Evolutionary conservation across 2,113 vertebrate species (phyloP), one percentile per base, ranked within the genome.

Genomic region (Corythaeola cristata): DNA sequence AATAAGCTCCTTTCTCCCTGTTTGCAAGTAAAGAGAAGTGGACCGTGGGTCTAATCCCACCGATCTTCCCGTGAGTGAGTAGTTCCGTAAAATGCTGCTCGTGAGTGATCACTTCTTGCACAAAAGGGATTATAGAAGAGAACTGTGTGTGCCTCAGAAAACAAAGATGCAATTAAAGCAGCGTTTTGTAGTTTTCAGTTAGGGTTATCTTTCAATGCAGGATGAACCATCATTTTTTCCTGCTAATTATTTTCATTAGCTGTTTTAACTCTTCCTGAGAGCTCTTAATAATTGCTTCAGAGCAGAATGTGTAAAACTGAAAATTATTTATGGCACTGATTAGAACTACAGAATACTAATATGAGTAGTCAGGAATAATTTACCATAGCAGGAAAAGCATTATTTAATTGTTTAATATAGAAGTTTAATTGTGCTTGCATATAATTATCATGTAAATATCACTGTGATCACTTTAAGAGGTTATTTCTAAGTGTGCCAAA

Each of bases 221-320:
- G 37, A 63, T 55, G 93, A 97, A 55, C 64, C 74, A 64, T 82
- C 33, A 41, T 88, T 93, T 93, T 89, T 39, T 67, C 4, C 91
- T 80, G 64, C 75, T 92, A 95, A 96, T 96, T 94, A 90, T 96
- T 94, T 89, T 93, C 71, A 93, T 90, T 89, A 96, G 92, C 88
- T 52, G 64, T 94, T 94, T 83, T 96, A 93, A 92, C 89, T 96
- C 72, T 95, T 92, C 87, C 47, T 71, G 41, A 91, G 72, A 74
- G 59, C 67, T 94, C 87, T 58, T 90, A 91, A 86, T 87, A 81
- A 56, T 68, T 87, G 87, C 81, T 97, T 74, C 35, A 59, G 96
- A 97, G 83, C 72, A 83, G 82, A 90, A 77, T 55, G 68, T 83
- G 75, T 87, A 85, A 84, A 94, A 85, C 87, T 76, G 89, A 68